Evolutionary conservation across 2,113 vertebrate species (phyloP), one percentile per base, ranked within the genome.

Genomic region (Triplophysa tibetana): DNA sequence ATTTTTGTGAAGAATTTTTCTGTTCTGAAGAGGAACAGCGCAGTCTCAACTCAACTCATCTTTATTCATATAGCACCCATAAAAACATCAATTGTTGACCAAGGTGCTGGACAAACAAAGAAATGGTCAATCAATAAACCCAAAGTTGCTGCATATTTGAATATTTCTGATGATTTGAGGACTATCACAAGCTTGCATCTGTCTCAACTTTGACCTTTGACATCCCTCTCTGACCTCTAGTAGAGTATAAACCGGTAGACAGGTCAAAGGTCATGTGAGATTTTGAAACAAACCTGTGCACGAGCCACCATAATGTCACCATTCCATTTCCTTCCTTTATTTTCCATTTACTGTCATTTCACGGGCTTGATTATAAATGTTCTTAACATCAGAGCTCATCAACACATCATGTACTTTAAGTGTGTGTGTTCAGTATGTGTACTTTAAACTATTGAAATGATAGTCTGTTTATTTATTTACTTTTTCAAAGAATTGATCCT

Each of bases 211-310:
- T 70, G 48, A 70, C 68, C 68, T 26, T 26, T 29, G 45, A 24
- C 50, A 10, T 70, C 14, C 29, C 24, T 26, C 13, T 33, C 50
- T 60, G 70, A 72, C 52, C 70, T 72, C 26, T 38, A 72, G 70
- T 41, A 58, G 23, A 74, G 21, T 21, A 61, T 74, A 45, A 74
- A 43, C 54, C 33, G 24, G 14, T 61, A 26, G 3, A 5, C 12
- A 43, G 70, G 33, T 24, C 38, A 74, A 74, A 61, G 69, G 50
- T 29, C 69, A 56, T 33, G 52, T 56, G 29, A 70, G 8, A 70
- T 56, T 10, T 26, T 33, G 26, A 33, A 70, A 68, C 45, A 48
- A 56, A 14, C 33, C 6, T 29, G 29, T 4, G 3, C 5, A 33
- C 33, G 4, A 33, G 33, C 4, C 33, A 38, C 33, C 33, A 7